Percentiles rank a stretch among this genome's conserved stretches.
Conservation (phyloP, 2,888 invertebrate species). For the Scrobipalpa costella region DNA sequence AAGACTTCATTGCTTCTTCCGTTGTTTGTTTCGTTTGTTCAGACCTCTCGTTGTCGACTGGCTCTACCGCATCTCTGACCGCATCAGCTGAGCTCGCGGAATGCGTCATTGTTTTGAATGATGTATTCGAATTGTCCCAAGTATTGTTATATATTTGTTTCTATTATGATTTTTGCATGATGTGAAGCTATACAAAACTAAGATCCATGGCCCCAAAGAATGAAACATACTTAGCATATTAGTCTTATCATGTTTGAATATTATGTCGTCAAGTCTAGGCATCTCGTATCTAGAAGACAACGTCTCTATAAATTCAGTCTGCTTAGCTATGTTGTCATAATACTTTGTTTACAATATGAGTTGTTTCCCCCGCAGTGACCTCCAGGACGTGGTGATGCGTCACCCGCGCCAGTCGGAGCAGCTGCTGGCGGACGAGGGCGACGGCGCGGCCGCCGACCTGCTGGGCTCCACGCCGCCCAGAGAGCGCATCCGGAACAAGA, state of each 20-base stretch:
- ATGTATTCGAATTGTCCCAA: neutral
- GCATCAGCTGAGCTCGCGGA: neutral
- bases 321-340: too few relatives aligned
- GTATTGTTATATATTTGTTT: neutral
- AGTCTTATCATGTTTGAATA: too few relatives aligned
- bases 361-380: constrained; percentile 51
- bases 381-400: constrained; percentile 62
- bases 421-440: constrained; percentile 65
- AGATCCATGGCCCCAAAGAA: too few relatives aligned
- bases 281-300: too few relatives aligned
- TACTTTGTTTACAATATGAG: neutral
- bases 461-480: constrained; percentile 90
- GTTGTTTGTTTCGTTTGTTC: too few relatives aligned
- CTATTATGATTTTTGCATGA: neutral
- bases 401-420: constrained; percentile 50
- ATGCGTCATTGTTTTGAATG: constrained; percentile 1
- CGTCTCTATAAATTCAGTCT: too few relatives aligned
- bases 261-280: too few relatives aligned
- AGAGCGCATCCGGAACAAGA: constrained; percentile 85
- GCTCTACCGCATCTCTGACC: neutral
- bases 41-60: neutral
- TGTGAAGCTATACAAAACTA: neutral
- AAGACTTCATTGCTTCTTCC: neutral
- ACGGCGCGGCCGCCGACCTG: constrained; percentile 81
- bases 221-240: too few relatives aligned